These are phyloP conservation scores for Diplodus sargus DNA, from an alignment of 2,797 vertebrate species.

Conservation along the genomic window DNA sequence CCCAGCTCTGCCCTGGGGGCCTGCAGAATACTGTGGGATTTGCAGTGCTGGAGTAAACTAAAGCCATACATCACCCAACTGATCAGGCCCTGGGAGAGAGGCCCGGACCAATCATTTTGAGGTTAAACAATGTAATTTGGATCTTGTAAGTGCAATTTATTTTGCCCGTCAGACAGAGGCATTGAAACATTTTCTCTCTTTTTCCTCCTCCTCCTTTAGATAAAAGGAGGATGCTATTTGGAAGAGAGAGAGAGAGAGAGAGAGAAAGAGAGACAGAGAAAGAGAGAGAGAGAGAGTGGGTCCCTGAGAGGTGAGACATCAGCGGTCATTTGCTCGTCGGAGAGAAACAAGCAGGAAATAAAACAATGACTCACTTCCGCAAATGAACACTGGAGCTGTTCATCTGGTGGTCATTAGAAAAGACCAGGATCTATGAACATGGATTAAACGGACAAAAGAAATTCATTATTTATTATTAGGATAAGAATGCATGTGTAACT, in stretches of 20 bases:
- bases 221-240: constrained; percentile 75
- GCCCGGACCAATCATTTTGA: constrained; percentile 96
- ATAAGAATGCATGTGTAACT: neutral
- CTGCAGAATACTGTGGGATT: constrained; percentile 89
- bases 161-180: constrained; percentile 82
- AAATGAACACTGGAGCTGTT: constrained; percentile 29
- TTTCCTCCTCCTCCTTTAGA: constrained; percentile 50
- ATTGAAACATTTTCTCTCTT: constrained; percentile 79
- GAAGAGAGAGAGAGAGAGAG: constrained; percentile 35
- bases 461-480: neutral
- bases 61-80: constrained; percentile 94
- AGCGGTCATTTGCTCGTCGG: constrained; percentile 51
- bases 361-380: constrained; percentile 39
- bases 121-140: constrained; percentile 95
- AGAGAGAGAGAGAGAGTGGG: constrained; percentile 48
- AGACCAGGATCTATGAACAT: neutral
- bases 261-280: constrained; percentile 42
- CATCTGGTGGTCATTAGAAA: constrained; percentile 18
- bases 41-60: constrained; percentile 93
- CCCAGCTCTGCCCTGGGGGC: constrained; percentile 85
- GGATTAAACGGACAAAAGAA: constrained; percentile 1
- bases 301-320: constrained; percentile 66
- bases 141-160: constrained; percentile 88
- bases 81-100: constrained; percentile 86
- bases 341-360: constrained; percentile 46